phyloP scores from a whole-genome alignment of 2,113 vertebrate species.

The Cardinalis cardinalis region DNA sequence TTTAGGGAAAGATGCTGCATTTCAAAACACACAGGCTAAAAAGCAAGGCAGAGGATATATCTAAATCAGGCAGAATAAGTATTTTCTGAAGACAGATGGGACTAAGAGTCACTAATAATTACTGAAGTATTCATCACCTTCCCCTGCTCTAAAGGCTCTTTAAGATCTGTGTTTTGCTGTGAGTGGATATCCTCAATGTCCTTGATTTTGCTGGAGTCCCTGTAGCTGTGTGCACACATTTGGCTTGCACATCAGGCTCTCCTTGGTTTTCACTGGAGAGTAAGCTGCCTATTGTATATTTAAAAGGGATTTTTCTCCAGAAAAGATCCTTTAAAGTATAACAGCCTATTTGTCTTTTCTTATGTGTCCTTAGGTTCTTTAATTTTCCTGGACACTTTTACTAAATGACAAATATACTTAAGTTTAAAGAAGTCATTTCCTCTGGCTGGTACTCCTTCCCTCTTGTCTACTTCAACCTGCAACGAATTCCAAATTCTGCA shows the following conservation, averaged over 20 bases:
- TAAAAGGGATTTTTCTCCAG: conserved; percentile 34
- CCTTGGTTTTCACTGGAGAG: background rate
- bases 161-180: background rate
- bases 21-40: background rate
- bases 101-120: background rate
- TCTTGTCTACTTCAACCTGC: conserved; percentile 3
- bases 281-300: conserved; percentile 4
- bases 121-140: background rate
- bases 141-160: background rate
- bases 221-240: background rate
- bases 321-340: conserved; percentile 14
- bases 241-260: background rate
- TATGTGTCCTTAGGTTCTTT: conserved; percentile 19
- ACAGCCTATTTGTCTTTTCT: conserved; percentile 28
- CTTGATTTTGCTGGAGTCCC: conserved; percentile 10
- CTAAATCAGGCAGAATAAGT: background rate
- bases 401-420: conserved; percentile 52
- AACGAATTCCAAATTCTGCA: conserved; percentile 22
- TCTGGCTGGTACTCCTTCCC: background rate
- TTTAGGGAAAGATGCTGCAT: background rate
- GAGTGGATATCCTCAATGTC: background rate
- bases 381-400: conserved; percentile 27
- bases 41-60: background rate
- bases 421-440: conserved; percentile 39
- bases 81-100: background rate